Conservation (phyloP, 2,888 invertebrate genomes). For the Endotricha flammealis region DNA sequence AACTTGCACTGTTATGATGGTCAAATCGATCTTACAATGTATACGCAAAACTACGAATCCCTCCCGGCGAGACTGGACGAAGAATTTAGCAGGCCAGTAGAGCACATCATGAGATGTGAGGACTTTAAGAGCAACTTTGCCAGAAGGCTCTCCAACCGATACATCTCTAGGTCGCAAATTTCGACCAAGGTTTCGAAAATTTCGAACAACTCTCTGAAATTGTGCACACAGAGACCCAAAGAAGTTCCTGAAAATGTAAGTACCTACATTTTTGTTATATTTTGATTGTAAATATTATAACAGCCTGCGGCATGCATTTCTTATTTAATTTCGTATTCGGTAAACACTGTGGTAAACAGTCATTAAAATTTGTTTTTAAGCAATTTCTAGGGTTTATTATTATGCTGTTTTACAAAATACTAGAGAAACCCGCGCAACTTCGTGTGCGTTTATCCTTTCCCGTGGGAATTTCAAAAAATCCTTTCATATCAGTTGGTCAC, state of each 20-base stretch:
- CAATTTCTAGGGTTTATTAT: too few relatives aligned
- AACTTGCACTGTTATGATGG: constrained; percentile 24
- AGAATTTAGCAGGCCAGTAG: constrained; percentile 61
- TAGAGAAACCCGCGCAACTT: too few relatives aligned
- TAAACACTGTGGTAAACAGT: too few relatives aligned
- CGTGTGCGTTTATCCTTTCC: too few relatives aligned
- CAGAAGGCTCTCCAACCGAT: constrained; percentile 65
- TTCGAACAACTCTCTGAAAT: constrained; percentile 41
- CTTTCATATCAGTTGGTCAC: too few relatives aligned
- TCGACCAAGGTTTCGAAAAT: too few relatives aligned
- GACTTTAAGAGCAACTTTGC: constrained; percentile 73
- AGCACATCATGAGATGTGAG: constrained; percentile 70
- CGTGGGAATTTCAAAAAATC: too few relatives aligned
- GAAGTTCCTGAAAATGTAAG: constrained; percentile 47
- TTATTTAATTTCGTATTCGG: too few relatives aligned
- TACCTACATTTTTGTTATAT: constrained; percentile 16
- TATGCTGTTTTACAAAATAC: too few relatives aligned
- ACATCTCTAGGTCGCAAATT: constrained; percentile 45
- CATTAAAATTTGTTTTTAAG: too few relatives aligned
- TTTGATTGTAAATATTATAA: too few relatives aligned
- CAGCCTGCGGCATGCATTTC: too few relatives aligned
- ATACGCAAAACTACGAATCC: constrained; percentile 39
- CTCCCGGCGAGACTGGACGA: constrained; percentile 37
- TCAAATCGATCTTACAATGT: constrained; percentile 44
- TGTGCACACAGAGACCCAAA: constrained; percentile 27